A percentile compares a stretch with the other conserved stretches of the same genome.
These are phyloP conservation scores for Trissonchulus sp. DNA, from an alignment of 2,888 invertebrate species.

Conservation along the genomic window DNA sequence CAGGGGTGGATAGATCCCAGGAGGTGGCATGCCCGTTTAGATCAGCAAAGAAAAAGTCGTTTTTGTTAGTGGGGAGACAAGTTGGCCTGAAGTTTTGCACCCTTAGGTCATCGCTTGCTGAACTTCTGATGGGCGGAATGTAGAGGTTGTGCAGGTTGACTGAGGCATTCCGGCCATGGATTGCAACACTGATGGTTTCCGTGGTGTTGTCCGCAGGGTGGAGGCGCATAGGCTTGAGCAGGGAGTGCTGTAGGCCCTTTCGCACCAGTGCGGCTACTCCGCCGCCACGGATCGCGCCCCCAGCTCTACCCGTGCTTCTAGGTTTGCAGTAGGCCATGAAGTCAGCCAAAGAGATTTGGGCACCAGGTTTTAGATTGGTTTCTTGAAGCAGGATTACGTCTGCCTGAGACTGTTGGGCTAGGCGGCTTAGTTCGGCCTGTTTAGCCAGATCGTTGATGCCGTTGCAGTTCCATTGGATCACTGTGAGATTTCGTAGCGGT, in stretches of 20 bases:
- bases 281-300: background rate
- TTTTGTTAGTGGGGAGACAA: background rate
- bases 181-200: no score
- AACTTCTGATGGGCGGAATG: slow-evolving; percentile 9
- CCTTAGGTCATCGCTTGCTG: background rate
- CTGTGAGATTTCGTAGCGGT: background rate
- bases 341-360: background rate
- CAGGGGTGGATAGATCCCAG: background rate
- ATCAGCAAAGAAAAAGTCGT: background rate
- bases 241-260: background rate
- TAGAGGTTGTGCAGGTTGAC: background rate
- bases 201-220: background rate
- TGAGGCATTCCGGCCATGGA: background rate
- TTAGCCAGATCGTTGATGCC: background rate
- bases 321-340: background rate
- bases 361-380: background rate
- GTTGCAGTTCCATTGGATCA: background rate
- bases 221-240: background rate
- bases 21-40: background rate
- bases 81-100: background rate
- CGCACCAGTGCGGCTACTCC: background rate
- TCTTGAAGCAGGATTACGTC: slow-evolving; percentile 1
- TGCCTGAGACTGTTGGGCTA: background rate
- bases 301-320: background rate
- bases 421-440: background rate